Evolutionary conservation across 2,888 invertebrate genomes (phyloP).

Genomic region (Ennomos fuscantarius): DNA sequence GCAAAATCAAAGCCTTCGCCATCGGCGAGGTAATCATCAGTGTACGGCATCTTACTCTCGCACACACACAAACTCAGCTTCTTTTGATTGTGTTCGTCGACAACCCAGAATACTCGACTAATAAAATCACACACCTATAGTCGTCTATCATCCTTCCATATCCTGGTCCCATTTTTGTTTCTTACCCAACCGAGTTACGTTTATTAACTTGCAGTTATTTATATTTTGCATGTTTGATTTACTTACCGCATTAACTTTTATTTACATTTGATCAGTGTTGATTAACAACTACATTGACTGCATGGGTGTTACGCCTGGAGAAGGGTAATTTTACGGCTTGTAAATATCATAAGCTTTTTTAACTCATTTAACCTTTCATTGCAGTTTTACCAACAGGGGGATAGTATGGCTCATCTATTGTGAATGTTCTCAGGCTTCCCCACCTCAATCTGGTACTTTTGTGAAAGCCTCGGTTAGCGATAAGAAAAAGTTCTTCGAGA

Average conservation of each 20-base stretch:
- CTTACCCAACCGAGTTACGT: slow-evolving; percentile 58
- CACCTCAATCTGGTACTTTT: slow-evolving; percentile 89
- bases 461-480: slow-evolving; percentile 96
- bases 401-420: slow-evolving; percentile 31
- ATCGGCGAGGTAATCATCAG: slow-evolving; percentile 84
- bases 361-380: slow-evolving; percentile 57
- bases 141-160: slow-evolving; percentile 64
- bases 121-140: slow-evolving; percentile 56
- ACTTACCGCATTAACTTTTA: slow-evolving; percentile 62
- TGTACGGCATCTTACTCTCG: slow-evolving; percentile 77
- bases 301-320: slow-evolving; percentile 80
- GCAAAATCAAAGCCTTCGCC: slow-evolving; percentile 83
- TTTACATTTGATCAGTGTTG: slow-evolving; percentile 53
- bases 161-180: slow-evolving; percentile 63
- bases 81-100: slow-evolving; percentile 84
- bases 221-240: slow-evolving; percentile 79
- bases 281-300: slow-evolving; percentile 68
- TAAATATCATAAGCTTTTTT: slow-evolving; percentile 78
- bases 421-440: slow-evolving; percentile 79
- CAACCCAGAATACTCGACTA: slow-evolving; percentile 68
- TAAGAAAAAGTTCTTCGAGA: slow-evolving; percentile 97
- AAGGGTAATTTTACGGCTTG: slow-evolving; percentile 73
- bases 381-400: slow-evolving; percentile 15
- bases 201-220: slow-evolving; percentile 77
- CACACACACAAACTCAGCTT: slow-evolving; percentile 74